A percentile compares a stretch with the other conserved stretches of the same genome.
Conservation (phyloP, 2,888 invertebrate species). For the Trachelus stipa region DNA sequence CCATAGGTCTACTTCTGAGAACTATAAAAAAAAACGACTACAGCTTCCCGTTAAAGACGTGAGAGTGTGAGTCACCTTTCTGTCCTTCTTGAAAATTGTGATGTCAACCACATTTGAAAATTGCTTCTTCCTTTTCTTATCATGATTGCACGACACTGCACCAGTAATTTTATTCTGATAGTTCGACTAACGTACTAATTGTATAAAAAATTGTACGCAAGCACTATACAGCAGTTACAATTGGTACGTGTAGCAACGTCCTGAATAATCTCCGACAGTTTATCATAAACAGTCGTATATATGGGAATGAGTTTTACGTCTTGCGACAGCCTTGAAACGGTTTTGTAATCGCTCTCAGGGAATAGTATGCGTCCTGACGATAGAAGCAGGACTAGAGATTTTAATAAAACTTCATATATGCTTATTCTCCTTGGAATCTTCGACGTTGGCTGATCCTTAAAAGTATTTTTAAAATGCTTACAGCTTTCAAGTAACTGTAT, state of each 20-base stretch:
- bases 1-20: not conserved
- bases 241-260: not conserved
- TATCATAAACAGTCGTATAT: not conserved
- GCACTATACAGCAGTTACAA: not conserved
- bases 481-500: not conserved
- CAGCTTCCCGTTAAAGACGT: not conserved
- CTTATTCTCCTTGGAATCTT: not conserved
- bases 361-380: not conserved
- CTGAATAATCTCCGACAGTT: not conserved
- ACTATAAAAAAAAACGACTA: not conserved
- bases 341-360: not conserved
- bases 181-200: not conserved
- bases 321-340: not conserved
- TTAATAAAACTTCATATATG: not conserved
- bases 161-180: not conserved
- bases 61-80: not conserved
- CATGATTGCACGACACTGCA: not conserved
- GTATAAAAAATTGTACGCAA: not conserved
- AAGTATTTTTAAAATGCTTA: not conserved
- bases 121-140: not conserved
- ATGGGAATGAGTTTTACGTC: not conserved
- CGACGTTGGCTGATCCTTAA: not conserved
- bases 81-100: not conserved
- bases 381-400: not conserved
- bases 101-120: not conserved